Evolutionary conservation across 2,888 invertebrate species (phyloP), one percentile per base, ranked within the genome.

Genomic region (Hartigia nigra): DNA sequence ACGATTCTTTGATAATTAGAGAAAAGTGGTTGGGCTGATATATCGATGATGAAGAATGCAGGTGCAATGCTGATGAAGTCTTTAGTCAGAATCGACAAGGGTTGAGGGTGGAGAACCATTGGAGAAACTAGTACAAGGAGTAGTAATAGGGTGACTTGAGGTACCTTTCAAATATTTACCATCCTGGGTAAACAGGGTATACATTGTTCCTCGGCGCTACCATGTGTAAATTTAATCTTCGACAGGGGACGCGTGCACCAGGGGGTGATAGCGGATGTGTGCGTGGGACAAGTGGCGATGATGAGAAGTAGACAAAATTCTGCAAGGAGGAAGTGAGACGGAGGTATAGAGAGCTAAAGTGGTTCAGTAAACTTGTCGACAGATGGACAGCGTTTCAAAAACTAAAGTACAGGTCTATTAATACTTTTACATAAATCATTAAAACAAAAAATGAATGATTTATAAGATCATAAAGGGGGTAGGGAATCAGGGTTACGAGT

Each of bases 141-240:
- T 72, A 72, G 31, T 2, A 14, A 34, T 34, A 72, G 72, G 34
- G 72, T 31, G 72, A 31, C 76, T 78, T 55, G 77, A 72, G 80
- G 32, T 77, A 37, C 83, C 86, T 84, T 84, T 90, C 91, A 91
- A 91, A 91, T 91, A 91, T 91, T 91, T 91, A 89, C 89, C 85
- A 84, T 86, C 86, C 86, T 78, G 87, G 84, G 87, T 87, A 90
- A 89, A 89, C 90, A 88, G 84, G 84, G 69, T 77, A 77, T 74
- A 75, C 84, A 89, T 90, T 91, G 91, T 91, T 91, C 90, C 87
- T 85, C 84, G 86, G 90, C 88, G 91, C 88, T 90, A 91, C 90
- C 88, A 90, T 90, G 91, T 91, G 91, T 91, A 91, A 91, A 91
- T 91, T 91, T 91, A 90, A 91, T 91, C 90, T 91, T 86, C 86